Evolutionary conservation across 2,888 invertebrate genomes (phyloP).

Genomic region (Acronicta aceris): DNA sequence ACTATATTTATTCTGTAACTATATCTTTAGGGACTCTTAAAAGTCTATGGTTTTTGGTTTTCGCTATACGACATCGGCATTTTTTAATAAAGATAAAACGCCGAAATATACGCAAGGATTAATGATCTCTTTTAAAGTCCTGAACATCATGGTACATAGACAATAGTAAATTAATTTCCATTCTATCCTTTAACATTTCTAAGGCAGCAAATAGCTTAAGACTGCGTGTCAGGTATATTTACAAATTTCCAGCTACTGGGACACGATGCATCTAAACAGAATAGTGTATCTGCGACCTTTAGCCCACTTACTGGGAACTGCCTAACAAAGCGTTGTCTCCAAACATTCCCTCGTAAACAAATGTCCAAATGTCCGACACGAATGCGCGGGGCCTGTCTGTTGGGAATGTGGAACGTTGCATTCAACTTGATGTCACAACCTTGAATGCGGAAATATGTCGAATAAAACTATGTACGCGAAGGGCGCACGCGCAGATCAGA

Average conservation of each 20-base stretch:
- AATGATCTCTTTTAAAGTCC: no score
- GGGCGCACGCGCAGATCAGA: constrained; percentile 27
- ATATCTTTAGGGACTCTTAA: no score
- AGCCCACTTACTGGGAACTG: constrained; percentile 51
- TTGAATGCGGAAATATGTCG: constrained; percentile 55
- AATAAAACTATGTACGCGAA: constrained; percentile 46
- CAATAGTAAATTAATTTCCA: background rate
- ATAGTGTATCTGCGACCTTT: constrained; percentile 39
- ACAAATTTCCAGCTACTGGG: constrained; percentile 46
- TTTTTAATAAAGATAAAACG: no score
- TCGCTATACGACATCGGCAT: no score
- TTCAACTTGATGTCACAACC: constrained; percentile 54
- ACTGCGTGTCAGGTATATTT: constrained; percentile 41
- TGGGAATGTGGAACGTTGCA: constrained; percentile 50
- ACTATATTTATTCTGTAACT: no score
- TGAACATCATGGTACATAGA: no score
- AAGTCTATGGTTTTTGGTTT: no score
- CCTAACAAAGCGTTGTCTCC: constrained; percentile 49
- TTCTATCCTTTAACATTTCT: constrained; percentile 11
- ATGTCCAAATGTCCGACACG: constrained; percentile 52
- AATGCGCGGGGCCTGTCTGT: constrained; percentile 39
- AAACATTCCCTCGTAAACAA: constrained; percentile 53
- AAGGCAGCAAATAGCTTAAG: constrained; percentile 4
- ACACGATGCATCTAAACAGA: constrained; percentile 42
- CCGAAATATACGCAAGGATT: no score